Base-by-base conservation (phyloP, 2,888 invertebrate genomes). In the Saturnia japonica region DNA sequence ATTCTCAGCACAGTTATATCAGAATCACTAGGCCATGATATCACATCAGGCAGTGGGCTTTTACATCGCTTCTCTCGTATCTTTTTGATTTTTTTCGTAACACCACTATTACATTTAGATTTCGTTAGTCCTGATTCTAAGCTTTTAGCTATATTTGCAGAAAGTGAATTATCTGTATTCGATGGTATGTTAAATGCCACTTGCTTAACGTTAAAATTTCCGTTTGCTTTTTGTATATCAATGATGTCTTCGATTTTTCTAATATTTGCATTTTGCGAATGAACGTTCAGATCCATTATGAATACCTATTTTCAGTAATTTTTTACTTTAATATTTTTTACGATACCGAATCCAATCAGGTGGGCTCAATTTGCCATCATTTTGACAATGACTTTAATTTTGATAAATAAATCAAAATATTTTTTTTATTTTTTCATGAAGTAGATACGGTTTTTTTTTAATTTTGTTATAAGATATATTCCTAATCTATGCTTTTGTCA, bases 1-100 rank as follows among this genome's bases (percentile, higher is more conserved):
- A 95, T 94, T 78, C 95, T 84, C 12, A 95, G 88, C 6, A 95
- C 93, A 0, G 95, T 95, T 70, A 95, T 93, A 80, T 95, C 95
- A 0, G 95, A 95, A 82, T 95, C 95, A 68, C 95, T 95, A 1
- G 94, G 94, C 90, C 95, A 95, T 19, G 95, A 91, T 69, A 89
- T 76, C 11, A 86, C 85, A 70, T 93, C 92, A 1, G 87, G 81
- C 11, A 85, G 68, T 57, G 84, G 85, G 74, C 82, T 85, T 72
- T 84, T 88, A 28, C 78, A 81, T 6, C 85, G 84, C 74, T 86
- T 88, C 1, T 77, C 76, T 22, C 83, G 81, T 28, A 78, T 70
- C 74, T 87, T 89, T 72, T 88, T 90, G 51, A 82, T 77, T 72
- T 80, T 83, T 64, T 87, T 90, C 71, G 88, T 88, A 68, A 75